phyloP scores from a whole-genome alignment of 1,140 invertebrate genomes.

The Aleiodes sp. region DNA sequence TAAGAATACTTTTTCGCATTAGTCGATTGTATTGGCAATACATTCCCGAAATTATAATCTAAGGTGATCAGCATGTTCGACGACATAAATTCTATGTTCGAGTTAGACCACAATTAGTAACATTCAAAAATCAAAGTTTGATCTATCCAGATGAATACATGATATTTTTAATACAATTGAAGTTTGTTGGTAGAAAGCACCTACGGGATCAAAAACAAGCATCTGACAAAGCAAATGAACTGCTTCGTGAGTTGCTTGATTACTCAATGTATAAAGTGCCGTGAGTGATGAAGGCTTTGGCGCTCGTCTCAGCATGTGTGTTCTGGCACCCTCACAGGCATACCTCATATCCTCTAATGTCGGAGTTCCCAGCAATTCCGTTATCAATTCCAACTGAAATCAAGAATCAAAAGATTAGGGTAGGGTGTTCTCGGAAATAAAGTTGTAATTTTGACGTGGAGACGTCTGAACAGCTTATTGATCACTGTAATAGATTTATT shows the following conservation, averaged over 20 bases:
- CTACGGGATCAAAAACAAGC: conserved; percentile 97
- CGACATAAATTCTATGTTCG: too few relatives aligned
- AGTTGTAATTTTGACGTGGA: too few relatives aligned
- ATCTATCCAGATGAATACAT: background rate
- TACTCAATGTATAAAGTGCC: conserved; percentile 90
- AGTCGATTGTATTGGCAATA: background rate
- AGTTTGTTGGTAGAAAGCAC: conserved; percentile 49
- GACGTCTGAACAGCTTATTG: too few relatives aligned
- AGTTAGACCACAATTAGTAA: too few relatives aligned
- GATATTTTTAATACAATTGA: background rate
- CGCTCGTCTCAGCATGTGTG: conserved; percentile 90
- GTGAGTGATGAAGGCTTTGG: conserved; percentile 89
- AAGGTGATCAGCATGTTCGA: too few relatives aligned
- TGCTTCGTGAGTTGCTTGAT: conserved; percentile 95
- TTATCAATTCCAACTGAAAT: conserved; percentile 92
- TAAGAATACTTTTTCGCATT: background rate
- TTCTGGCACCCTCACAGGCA: conserved; percentile 94
- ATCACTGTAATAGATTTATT: too few relatives aligned
- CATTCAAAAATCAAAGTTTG: too few relatives aligned
- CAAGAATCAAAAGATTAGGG: conserved; percentile 5
- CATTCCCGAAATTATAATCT: too few relatives aligned
- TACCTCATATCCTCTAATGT: conserved; percentile 94
- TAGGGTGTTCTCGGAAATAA: too few relatives aligned
- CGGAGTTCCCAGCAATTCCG: conserved; percentile 96
- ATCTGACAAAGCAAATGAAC: conserved; percentile 98